phyloP scores from a whole-genome alignment of 2,888 invertebrate genomes.

The Chloromyia formosa region DNA sequence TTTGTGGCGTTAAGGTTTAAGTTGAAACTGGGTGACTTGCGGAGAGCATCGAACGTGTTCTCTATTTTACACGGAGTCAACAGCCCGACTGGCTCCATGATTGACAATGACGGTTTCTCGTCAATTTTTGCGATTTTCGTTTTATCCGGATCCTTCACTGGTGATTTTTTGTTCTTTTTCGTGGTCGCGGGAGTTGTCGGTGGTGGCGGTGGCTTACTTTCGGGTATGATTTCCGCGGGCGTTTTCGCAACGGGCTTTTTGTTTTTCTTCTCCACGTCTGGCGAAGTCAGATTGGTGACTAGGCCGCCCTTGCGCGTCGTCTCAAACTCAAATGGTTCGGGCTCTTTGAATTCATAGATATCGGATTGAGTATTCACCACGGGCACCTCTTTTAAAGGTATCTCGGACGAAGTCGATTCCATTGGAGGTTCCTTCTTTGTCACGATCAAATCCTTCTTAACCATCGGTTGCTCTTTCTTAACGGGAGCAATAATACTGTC shows the following conservation, averaged over 20 bases:
- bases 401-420: slow-evolving; percentile 27
- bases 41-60: slow-evolving; percentile 65
- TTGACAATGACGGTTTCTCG: slow-evolving; percentile 39
- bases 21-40: slow-evolving; percentile 63
- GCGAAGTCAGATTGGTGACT: slow-evolving; percentile 10
- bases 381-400: neutral
- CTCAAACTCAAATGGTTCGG: slow-evolving; percentile 87
- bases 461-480: neutral
- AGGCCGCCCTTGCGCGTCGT: slow-evolving; percentile 67
- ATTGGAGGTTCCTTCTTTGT: slow-evolving; percentile 43
- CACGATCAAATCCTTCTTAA: slow-evolving; percentile 49
- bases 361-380: slow-evolving; percentile 63
- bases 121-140: slow-evolving; percentile 50
- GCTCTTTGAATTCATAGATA: slow-evolving; percentile 89
- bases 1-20: slow-evolving; percentile 57
- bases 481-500: slow-evolving; percentile 29
- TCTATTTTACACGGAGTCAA: slow-evolving; percentile 56
- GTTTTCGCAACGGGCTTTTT: slow-evolving; percentile 46
- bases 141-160: slow-evolving; percentile 45
- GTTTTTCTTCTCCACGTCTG: slow-evolving; percentile 50
- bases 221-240: slow-evolving; percentile 14
- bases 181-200: slow-evolving; percentile 22
- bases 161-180: slow-evolving; percentile 47
- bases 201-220: neutral
- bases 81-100: slow-evolving; percentile 29